These are phyloP conservation scores for Orchesella flavescens DNA, from an alignment of 2,888 invertebrate species.

Conservation along the genomic window DNA sequence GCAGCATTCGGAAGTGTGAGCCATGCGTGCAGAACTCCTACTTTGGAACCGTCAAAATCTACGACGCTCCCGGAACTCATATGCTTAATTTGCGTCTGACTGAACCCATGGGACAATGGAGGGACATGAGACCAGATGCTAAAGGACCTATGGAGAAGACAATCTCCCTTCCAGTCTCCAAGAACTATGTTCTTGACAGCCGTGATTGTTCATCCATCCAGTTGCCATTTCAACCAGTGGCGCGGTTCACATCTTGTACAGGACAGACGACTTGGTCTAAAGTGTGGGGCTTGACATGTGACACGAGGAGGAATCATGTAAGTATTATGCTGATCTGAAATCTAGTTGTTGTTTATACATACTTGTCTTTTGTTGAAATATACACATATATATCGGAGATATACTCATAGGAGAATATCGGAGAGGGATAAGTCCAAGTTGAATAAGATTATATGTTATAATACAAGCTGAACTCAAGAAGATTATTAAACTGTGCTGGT, in stretches of 20 bases:
- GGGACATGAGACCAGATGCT: not conserved
- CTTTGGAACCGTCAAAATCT: not conserved
- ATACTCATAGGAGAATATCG: not conserved
- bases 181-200: conserved; percentile 6
- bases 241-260: too few relatives aligned
- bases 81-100: not conserved
- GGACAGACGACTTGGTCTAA: not conserved
- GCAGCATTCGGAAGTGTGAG: not conserved
- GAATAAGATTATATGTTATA: too few relatives aligned
- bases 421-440: too few relatives aligned
- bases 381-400: too few relatives aligned
- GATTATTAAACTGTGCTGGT: too few relatives aligned
- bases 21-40: not conserved
- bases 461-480: too few relatives aligned
- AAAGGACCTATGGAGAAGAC: not conserved
- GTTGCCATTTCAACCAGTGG: conserved; percentile 7
- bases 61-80: not conserved
- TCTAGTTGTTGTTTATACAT: not conserved
- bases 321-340: too few relatives aligned
- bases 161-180: not conserved
- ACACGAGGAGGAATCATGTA: conserved; percentile 38
- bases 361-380: not conserved
- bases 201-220: not conserved
- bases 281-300: conserved; percentile 49
- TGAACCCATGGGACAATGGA: not conserved